phyloP scores from a whole-genome alignment of 1,140 invertebrate species.

The Trichogramma pretiosum region DNA sequence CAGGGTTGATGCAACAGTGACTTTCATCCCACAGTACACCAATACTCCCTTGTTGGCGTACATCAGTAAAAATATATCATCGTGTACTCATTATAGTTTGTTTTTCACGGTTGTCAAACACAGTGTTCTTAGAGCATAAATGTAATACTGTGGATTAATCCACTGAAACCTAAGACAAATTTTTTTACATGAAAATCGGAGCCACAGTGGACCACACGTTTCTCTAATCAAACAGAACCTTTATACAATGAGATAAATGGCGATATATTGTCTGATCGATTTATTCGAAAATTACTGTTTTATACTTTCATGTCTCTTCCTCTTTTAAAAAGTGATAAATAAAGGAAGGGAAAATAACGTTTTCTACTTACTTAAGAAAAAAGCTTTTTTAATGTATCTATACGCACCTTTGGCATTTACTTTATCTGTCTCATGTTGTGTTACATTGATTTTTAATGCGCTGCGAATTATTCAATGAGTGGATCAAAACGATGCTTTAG shows the following conservation, averaged over 20 bases:
- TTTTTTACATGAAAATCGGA: conserved; percentile 16
- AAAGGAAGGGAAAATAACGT: conserved; percentile 11
- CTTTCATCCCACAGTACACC: conserved; percentile 22
- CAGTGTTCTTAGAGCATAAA: conserved; percentile 16
- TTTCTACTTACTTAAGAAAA: conserved; percentile 13
- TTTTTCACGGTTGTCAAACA: conserved; percentile 16
- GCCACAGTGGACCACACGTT: conserved; percentile 13
- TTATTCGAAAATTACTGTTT: conserved; percentile 13
- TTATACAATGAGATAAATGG: conserved; percentile 6
- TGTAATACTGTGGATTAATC: no score
- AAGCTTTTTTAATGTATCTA: conserved; percentile 14
- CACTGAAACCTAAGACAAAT: no score
- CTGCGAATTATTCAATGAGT: conserved; percentile 5
- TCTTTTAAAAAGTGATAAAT: conserved; percentile 7
- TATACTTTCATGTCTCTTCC: conserved; percentile 14
- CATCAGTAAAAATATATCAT: no score
- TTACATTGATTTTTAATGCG: conserved; percentile 6
- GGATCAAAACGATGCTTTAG: conserved; percentile 1
- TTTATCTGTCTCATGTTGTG: conserved; percentile 11
- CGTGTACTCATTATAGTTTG: conserved; percentile 12
- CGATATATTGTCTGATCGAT: conserved; percentile 7
- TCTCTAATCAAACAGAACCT: conserved; percentile 12
- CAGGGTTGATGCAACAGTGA: conserved; percentile 36
- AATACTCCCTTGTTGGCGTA: no score
- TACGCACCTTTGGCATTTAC: conserved; percentile 15